Percentiles rank a stretch among this genome's conserved stretches.
Conservation (phyloP, 2,888 invertebrate species). For the Drosophila recens region DNA sequence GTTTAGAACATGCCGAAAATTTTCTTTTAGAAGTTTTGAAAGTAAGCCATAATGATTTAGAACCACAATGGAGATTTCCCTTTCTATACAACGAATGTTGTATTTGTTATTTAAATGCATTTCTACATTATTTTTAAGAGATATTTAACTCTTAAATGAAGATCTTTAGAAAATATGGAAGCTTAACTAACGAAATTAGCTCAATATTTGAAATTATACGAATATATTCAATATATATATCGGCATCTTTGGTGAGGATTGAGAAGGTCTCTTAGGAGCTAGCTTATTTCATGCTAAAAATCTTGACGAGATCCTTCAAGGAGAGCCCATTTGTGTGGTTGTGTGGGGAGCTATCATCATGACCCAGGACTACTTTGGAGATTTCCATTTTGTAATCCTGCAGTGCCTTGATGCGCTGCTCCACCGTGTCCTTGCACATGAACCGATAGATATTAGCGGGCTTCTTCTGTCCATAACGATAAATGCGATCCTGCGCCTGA, state of each 20-base stretch:
- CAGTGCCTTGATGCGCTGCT: slow-evolving; percentile 92
- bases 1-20: too few species aligned
- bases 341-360: neutral
- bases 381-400: slow-evolving; percentile 92
- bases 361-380: slow-evolving; percentile 85
- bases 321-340: neutral
- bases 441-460: slow-evolving; percentile 93
- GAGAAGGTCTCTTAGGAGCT: neutral
- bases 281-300: slow-evolving; percentile 13
- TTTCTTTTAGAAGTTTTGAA: too few species aligned
- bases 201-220: too few species aligned
- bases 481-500: slow-evolving; percentile 97
- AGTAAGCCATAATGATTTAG: too few species aligned
- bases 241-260: neutral
- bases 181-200: neutral
- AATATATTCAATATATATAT: neutral
- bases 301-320: slow-evolving; percentile 14
- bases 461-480: slow-evolving; percentile 94
- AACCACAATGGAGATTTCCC: too few species aligned
- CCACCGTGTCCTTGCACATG: slow-evolving; percentile 93
- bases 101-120: too few species aligned
- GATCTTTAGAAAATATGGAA: neutral
- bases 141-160: neutral
- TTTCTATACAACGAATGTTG: too few species aligned
- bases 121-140: too few species aligned